Conservation (phyloP, 2,797 vertebrate genomes). For the Hydrophis major region DNA sequence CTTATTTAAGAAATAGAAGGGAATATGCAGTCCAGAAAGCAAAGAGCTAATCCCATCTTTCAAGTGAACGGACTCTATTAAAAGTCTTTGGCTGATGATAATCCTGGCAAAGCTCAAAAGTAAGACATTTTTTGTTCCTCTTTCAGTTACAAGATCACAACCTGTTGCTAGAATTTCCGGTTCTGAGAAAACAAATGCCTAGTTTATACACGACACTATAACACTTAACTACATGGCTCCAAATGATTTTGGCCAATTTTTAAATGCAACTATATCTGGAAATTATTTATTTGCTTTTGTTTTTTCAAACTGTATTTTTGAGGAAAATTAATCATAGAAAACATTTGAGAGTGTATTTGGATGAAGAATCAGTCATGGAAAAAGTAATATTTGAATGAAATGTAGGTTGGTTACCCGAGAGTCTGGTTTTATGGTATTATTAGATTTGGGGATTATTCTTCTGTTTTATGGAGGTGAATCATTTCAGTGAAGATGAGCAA, state of each 20-base stretch:
- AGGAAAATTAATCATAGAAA: not conserved
- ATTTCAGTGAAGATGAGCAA: not conserved
- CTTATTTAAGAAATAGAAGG: not conserved
- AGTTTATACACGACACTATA: constrained; percentile 7
- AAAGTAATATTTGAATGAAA: constrained; percentile 2
- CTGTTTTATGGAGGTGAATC: not conserved
- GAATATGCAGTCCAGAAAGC: not conserved
- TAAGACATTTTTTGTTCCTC: constrained; percentile 38
- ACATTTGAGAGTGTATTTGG: not conserved
- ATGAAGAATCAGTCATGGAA: not conserved
- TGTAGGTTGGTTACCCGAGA: not conserved
- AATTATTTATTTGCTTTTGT: not conserved
- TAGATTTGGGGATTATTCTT: not conserved
- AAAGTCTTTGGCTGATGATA: not conserved
- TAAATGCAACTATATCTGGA: not conserved
- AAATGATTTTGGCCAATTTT: not conserved
- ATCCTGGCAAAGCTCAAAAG: not conserved
- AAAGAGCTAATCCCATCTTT: not conserved
- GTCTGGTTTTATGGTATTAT: not conserved
- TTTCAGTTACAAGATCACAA: not conserved
- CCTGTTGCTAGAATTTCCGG: not conserved
- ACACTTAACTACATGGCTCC: not conserved
- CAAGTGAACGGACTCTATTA: not conserved
- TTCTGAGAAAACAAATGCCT: constrained; percentile 32
- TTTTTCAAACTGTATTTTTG: not conserved